phyloP scores from a whole-genome alignment of 2,113 vertebrate genomes.

The Copsychus sechellarum region DNA sequence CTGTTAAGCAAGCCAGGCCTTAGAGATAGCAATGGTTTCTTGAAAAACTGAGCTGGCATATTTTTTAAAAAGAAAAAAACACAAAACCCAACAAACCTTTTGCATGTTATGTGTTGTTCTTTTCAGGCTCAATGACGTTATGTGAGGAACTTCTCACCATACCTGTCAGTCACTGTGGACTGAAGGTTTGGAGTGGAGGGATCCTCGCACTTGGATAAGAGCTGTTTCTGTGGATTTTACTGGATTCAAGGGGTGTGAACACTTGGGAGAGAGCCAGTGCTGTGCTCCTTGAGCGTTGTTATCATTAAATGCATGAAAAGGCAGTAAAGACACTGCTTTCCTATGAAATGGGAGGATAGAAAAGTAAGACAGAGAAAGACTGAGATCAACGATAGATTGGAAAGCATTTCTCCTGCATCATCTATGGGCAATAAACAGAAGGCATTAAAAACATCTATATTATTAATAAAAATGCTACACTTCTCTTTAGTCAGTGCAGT shows the following conservation, averaged over 20 bases:
- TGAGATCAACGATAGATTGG: accelerated
- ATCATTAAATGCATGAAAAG: neutral
- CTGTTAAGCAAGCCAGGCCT: neutral
- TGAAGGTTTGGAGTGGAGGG: neutral
- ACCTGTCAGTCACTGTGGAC: neutral
- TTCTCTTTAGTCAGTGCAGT: neutral
- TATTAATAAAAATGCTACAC: neutral
- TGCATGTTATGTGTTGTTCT: neutral
- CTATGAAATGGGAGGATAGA: neutral
- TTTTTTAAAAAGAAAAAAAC: neutral
- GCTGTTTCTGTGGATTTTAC: neutral
- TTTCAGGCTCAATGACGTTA: neutral
- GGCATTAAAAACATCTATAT: neutral
- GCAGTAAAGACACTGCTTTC: neutral
- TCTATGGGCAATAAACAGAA: neutral
- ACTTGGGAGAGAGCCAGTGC: neutral
- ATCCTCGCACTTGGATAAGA: neutral
- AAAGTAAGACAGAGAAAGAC: neutral
- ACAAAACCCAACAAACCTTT: neutral
- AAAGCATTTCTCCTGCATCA: neutral
- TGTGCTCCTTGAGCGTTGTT: neutral
- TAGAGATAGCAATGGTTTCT: neutral
- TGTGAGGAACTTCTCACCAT: neutral
- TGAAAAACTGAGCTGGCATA: neutral
- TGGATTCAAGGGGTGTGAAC: neutral